phyloP scores from a whole-genome alignment of 1,140 invertebrate species.

The Aphidius ervi region DNA sequence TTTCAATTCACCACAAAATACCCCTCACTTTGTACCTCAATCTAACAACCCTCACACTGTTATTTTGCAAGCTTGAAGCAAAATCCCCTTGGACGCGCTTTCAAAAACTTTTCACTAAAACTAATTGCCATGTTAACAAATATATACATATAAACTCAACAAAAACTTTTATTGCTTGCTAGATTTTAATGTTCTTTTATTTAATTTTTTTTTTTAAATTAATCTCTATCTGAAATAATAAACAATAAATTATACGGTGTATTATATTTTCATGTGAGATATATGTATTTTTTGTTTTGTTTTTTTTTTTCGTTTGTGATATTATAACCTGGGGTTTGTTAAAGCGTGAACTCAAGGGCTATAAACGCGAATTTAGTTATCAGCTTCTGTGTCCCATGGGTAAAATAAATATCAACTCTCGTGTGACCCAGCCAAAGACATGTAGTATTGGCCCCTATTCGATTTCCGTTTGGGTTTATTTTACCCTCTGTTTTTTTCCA shows the following conservation, averaged over 20 bases:
- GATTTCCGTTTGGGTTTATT: neutral
- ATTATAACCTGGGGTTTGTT: constrained; percentile 15
- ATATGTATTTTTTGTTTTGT: neutral
- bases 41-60: constrained; percentile 5
- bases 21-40: constrained; percentile 14
- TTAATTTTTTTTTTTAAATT: neutral
- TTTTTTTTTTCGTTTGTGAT: neutral
- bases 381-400: constrained; percentile 34
- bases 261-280: constrained; percentile 2
- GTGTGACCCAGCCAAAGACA: constrained; percentile 31
- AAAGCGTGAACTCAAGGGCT: constrained; percentile 25
- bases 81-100: neutral
- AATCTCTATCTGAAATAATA: neutral
- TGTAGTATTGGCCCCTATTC: constrained; percentile 29
- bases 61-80: neutral
- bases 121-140: constrained; percentile 16
- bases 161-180: neutral
- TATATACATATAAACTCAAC: constrained; percentile 16
- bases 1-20: constrained; percentile 24
- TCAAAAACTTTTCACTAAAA: constrained; percentile 21
- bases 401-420: constrained; percentile 40
- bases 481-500: constrained; percentile 5
- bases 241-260: no score
- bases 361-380: constrained; percentile 47
- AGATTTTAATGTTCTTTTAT: neutral